Evolutionary conservation across 2,797 vertebrate species (phyloP).

Genomic region (Nasua narica): DNA sequence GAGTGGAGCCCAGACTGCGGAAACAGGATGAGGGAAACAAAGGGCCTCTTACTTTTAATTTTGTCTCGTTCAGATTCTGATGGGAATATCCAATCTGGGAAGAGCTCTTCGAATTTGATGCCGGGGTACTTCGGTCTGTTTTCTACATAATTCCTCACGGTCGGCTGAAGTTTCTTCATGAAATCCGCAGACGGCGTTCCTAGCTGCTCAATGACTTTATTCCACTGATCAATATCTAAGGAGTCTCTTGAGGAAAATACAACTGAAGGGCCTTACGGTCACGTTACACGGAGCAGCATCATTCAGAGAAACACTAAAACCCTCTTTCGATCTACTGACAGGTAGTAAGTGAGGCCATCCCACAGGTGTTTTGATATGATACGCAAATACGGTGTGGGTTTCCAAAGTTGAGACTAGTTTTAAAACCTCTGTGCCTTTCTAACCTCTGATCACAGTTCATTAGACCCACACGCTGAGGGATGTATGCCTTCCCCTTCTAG

Average conservation of each 20-base stretch:
- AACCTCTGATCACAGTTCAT: conserved; percentile 14
- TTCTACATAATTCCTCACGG: conserved; percentile 98
- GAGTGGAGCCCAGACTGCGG: background rate
- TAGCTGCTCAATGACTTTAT: conserved; percentile 98
- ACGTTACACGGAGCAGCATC: conserved; percentile 35
- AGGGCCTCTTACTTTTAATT: conserved; percentile 92
- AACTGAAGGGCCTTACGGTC: conserved; percentile 77
- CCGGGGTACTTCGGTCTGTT: conserved; percentile 97
- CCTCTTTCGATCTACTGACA: background rate
- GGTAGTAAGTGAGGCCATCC: background rate
- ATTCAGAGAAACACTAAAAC: background rate
- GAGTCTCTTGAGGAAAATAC: conserved; percentile 86
- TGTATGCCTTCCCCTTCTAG: background rate
- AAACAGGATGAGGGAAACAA: conserved; percentile 29
- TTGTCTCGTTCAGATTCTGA: conserved; percentile 96
- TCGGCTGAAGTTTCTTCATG: conserved; percentile 98
- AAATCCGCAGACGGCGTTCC: conserved; percentile 96
- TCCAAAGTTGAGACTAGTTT: conserved; percentile 35
- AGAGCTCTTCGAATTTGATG: conserved; percentile 94
- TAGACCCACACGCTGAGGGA: background rate
- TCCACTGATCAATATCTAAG: conserved; percentile 99
- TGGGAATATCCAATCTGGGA: conserved; percentile 98
- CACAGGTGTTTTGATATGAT: conserved; percentile 6
- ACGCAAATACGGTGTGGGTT: conserved; percentile 24
- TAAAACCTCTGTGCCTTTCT: conserved; percentile 19